A percentile compares a stretch with the other conserved stretches of the same genome.
phyloP scores from a whole-genome alignment of 2,888 invertebrate genomes.

The Rhabditoides inermis region DNA sequence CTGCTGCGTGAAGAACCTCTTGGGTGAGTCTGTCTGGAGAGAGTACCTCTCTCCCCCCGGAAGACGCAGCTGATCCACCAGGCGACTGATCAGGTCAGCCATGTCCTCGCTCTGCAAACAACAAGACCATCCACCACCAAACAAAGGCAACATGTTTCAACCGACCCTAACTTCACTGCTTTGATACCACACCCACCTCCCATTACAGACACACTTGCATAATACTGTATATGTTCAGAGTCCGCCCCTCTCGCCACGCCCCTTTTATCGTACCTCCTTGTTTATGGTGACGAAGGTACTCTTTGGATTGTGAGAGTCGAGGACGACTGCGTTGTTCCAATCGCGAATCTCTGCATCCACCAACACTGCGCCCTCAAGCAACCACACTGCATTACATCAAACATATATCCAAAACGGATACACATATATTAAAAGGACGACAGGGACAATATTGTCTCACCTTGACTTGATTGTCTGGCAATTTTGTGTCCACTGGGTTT shows the following conservation, averaged over 20 bases:
- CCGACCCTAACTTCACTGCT: too few species aligned
- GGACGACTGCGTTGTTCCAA: constrained; percentile 17
- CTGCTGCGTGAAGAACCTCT: too few species aligned
- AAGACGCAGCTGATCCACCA: constrained; percentile 14
- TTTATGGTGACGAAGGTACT: constrained; percentile 20
- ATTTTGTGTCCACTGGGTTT: constrained; percentile 39
- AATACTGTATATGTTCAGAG: too few species aligned
- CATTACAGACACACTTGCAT: too few species aligned
- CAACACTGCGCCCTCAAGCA: constrained; percentile 23
- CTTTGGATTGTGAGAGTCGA: constrained; percentile 8
- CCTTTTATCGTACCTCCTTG: constrained; percentile 6
- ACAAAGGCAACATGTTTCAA: too few species aligned
- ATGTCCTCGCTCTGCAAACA: constrained; percentile 14
- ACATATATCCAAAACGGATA: too few species aligned
- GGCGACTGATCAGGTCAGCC: constrained; percentile 12
- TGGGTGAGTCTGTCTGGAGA: too few species aligned
- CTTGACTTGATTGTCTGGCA: constrained; percentile 38
- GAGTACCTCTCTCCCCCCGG: constrained; percentile 16
- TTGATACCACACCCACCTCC: too few species aligned
- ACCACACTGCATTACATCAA: not conserved
- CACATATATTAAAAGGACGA: too few species aligned
- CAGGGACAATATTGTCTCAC: constrained; percentile 11
- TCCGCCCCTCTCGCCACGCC: too few species aligned
- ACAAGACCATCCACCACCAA: too few species aligned
- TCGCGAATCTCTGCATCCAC: constrained; percentile 17